A percentile compares a stretch with the other conserved stretches of the same genome.
phyloP scores from a whole-genome alignment of 2,888 invertebrate genomes.

The Noctua janthina region DNA sequence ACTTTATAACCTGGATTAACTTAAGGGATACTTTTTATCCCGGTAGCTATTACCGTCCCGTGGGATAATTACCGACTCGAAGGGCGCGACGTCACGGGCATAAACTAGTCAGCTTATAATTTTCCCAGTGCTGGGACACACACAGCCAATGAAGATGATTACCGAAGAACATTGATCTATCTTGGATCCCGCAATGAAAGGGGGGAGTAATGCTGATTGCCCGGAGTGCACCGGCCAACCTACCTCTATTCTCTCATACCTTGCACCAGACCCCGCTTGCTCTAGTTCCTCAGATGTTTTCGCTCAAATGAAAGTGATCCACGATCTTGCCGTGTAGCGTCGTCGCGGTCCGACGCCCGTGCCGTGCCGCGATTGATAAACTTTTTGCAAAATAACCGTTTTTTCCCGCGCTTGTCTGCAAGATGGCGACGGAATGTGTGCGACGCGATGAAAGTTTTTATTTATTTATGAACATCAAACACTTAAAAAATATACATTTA shows the following conservation, averaged over 20 bases:
- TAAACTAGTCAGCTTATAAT: neutral
- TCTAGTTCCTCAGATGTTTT: conserved; percentile 70
- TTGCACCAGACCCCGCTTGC: conserved; percentile 55
- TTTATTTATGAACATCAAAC: conserved; percentile 6
- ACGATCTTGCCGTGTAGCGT: conserved; percentile 55
- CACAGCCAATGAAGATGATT: neutral
- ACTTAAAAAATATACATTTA: neutral
- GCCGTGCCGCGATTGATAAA: conserved; percentile 59
- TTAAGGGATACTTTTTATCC: too few relatives aligned
- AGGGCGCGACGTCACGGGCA: too few relatives aligned
- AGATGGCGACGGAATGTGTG: conserved; percentile 56
- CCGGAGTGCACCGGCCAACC: neutral
- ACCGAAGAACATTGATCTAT: neutral
- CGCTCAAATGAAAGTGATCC: conserved; percentile 76
- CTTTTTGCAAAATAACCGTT: conserved; percentile 59
- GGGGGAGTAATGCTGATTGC: neutral
- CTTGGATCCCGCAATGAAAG: neutral
- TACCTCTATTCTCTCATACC: conserved; percentile 24
- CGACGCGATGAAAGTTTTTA: conserved; percentile 56
- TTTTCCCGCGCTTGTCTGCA: conserved; percentile 49
- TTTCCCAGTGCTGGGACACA: neutral
- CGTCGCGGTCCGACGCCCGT: conserved; percentile 61
- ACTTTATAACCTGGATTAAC: too few relatives aligned
- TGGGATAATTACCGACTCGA: too few relatives aligned
- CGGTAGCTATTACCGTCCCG: too few relatives aligned